A percentile compares a stretch with the other conserved stretches of the same genome.
These are phyloP conservation scores for Batillaria attramentaria DNA, from an alignment of 1,140 invertebrate species.

Conservation along the genomic window DNA sequence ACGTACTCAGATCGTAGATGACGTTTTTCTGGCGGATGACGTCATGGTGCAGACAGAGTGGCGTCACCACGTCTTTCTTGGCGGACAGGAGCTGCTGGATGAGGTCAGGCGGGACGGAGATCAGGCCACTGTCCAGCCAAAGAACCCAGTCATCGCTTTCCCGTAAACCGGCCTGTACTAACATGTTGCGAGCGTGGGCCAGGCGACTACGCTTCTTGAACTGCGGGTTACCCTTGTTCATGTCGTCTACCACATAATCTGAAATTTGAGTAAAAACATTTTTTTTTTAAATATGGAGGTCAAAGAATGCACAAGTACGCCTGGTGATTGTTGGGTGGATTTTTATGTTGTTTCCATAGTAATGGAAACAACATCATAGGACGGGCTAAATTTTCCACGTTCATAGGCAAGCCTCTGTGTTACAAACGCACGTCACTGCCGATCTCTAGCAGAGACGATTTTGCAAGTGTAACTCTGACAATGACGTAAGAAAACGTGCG, in stretches of 20 bases:
- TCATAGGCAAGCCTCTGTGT: background rate
- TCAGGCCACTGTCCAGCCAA: constrained; percentile 67
- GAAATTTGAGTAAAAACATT: too few species aligned
- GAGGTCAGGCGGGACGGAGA: constrained; percentile 55
- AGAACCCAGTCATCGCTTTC: constrained; percentile 58
- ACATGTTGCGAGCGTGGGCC: constrained; percentile 59
- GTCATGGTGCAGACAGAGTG: constrained; percentile 52
- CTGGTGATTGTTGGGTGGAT: too few species aligned
- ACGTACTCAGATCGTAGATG: constrained; percentile 66
- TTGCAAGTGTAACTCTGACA: background rate
- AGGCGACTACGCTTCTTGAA: constrained; percentile 56
- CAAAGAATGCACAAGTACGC: too few species aligned
- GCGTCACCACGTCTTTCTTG: constrained; percentile 57
- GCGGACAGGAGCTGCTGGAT: constrained; percentile 64
- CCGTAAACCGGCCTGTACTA: constrained; percentile 52
- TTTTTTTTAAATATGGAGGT: too few species aligned
- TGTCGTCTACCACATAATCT: too few species aligned
- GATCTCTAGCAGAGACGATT: background rate
- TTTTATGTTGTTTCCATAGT: too few species aligned
- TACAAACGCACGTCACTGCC: too few species aligned
- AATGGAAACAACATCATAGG: too few species aligned
- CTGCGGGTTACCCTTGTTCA: constrained; percentile 53
- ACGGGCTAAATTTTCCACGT: background rate
- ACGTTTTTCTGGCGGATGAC: constrained; percentile 40
- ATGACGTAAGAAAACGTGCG: background rate